Evolutionary conservation across 2,888 invertebrate genomes (phyloP), one percentile per base, ranked within the genome.

Genomic region (Ptychoptera contaminata): DNA sequence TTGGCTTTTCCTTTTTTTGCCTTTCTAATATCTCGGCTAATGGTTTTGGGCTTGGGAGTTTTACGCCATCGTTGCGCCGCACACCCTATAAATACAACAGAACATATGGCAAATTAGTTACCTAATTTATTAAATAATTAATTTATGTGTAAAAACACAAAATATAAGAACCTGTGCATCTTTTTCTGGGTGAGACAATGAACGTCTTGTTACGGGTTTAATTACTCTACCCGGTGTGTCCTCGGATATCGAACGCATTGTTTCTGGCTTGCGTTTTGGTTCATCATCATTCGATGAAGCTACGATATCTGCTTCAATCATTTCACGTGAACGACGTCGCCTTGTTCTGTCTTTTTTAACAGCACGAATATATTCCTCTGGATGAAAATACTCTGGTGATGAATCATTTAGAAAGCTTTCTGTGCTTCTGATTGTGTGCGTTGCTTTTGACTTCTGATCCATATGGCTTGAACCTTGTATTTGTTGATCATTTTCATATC

Each of bases 181-280:
- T 45, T 61, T 63, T 53, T 64, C 64, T 11, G 64, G 64, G 51
- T 64, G 64, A 6, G 64, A 64, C 31, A 64, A 54, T 30, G 64
- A 62, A n/a, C 64, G 58, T 10, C 63, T 52, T 3, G 64, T 62
- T 2, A 62, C 57, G 1, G 62, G 61, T 47, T 64, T 64, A 7
- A 55, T 48, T 10, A 52, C 53, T 16, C 53, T 40, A 0, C 58
- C 58, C 2, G 62, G 61, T 3, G 61, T 59, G 38, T 64, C 64
- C 47, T 64, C 64, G 1, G 64, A 64, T 35, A 64, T 56, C 2
- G 64, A 64, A 6, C 64, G 57, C 63, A 64, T 61, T 42, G 62
- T 57, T 46, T 64, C 64, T 2, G 63, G 61, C 43, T 63, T 64
- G 5, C 60, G 56, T 10, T 57, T 36, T 9, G 42, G 41, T 36